These are phyloP conservation scores for Dendroctonus valens DNA, from an alignment of 1,140 invertebrate species.

Conservation along the genomic window DNA sequence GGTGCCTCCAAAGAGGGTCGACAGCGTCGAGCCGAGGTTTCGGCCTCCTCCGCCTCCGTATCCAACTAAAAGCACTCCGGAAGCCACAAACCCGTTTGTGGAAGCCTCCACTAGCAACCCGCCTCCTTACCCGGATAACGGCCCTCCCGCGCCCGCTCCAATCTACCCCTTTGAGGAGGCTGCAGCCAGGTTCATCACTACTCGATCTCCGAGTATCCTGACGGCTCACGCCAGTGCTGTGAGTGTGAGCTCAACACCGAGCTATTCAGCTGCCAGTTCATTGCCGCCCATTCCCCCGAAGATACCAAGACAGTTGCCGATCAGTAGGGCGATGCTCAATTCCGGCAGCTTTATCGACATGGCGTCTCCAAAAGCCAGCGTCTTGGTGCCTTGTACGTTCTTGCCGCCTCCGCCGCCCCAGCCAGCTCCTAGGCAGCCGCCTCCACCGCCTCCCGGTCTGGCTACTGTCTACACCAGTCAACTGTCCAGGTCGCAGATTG, in stretches of 20 bases:
- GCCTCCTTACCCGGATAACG: constrained; percentile 59
- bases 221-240: constrained; percentile 64
- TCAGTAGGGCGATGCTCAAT: constrained; percentile 2
- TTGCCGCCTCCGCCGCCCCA: constrained; percentile 57
- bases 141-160: constrained; percentile 48
- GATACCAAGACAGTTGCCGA: constrained; percentile 46
- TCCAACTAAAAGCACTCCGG: constrained; percentile 44
- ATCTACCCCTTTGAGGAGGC: constrained; percentile 58
- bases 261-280: constrained; percentile 53
- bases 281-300: constrained; percentile 58
- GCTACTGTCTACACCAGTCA: constrained; percentile 65
- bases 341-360: constrained; percentile 70
- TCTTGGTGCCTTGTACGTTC: constrained; percentile 61
- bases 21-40: constrained; percentile 52
- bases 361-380: constrained; percentile 57
- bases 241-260: constrained; percentile 53
- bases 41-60: constrained; percentile 55
- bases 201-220: constrained; percentile 64
- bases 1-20: constrained; percentile 62
- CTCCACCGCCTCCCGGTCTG: constrained; percentile 57
- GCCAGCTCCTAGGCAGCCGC: constrained; percentile 51
- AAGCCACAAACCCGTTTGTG: constrained; percentile 28
- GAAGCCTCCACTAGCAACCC: constrained; percentile 47
- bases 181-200: constrained; percentile 64
- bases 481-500: constrained; percentile 73